Evolutionary conservation across 2,888 invertebrate genomes (phyloP).

Genomic region (Zaprionus obscuricornis): DNA sequence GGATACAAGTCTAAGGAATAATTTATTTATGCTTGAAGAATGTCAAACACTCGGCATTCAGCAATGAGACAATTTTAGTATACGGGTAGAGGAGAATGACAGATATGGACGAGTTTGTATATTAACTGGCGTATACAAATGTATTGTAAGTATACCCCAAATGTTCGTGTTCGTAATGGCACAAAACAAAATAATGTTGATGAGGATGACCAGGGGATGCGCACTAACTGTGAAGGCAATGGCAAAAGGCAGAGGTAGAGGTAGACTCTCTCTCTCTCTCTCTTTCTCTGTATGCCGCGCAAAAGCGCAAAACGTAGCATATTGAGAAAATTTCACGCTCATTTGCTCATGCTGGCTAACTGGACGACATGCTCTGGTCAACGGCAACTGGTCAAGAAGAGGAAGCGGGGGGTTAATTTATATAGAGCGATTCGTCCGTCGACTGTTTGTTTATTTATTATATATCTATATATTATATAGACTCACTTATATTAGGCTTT

Average conservation of each 20-base stretch:
- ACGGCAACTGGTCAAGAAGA: slow-evolving; percentile 42
- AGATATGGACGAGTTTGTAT: no score
- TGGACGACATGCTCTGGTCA: slow-evolving; percentile 38
- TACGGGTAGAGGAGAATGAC: no score
- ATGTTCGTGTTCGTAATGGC: slow-evolving; percentile 43
- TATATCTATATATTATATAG: no score
- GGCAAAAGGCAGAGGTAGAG: neutral
- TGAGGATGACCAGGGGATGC: slow-evolving; percentile 4
- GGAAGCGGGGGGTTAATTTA: slow-evolving; percentile 62
- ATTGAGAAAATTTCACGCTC: slow-evolving; percentile 78
- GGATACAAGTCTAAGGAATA: no score
- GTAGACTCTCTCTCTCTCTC: no score
- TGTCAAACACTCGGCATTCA: no score
- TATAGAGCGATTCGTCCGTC: slow-evolving; percentile 68
- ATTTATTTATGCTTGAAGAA: no score
- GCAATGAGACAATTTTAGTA: no score
- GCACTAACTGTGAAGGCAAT: slow-evolving; percentile 6
- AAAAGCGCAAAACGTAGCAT: slow-evolving; percentile 57
- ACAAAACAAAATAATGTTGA: slow-evolving; percentile 33
- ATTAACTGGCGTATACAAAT: neutral
- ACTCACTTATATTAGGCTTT: no score
- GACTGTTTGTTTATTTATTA: slow-evolving; percentile 56
- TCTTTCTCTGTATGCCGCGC: slow-evolving; percentile 27
- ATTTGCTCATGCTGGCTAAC: slow-evolving; percentile 62
- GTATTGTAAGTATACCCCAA: neutral